These are phyloP conservation scores for Bombus breviceps DNA, from an alignment of 1,140 invertebrate species.

Conservation along the genomic window DNA sequence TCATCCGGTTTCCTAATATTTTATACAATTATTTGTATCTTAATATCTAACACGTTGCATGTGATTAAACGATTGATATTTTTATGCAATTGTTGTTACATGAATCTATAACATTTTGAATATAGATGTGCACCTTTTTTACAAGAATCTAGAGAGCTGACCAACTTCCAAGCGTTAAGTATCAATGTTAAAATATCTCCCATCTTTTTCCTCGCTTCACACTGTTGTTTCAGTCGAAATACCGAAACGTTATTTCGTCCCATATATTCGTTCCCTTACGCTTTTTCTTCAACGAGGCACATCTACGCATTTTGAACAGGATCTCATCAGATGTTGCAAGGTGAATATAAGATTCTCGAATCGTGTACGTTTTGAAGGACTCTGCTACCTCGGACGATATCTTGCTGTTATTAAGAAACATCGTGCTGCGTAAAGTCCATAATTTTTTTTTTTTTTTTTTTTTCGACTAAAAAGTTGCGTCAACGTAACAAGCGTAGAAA, in stretches of 20 bases:
- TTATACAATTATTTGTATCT: too few relatives aligned
- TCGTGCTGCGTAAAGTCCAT: rapidly evolving
- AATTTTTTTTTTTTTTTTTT: too few relatives aligned
- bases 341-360: constrained; percentile 47
- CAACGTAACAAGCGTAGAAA: neutral
- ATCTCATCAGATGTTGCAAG: constrained; percentile 71
- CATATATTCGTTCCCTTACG: neutral
- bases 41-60: too few relatives aligned
- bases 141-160: neutral
- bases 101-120: too few relatives aligned
- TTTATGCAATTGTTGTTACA: too few relatives aligned
- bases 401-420: too few relatives aligned
- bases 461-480: neutral
- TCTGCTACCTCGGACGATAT: neutral
- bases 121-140: too few relatives aligned
- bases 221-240: neutral
- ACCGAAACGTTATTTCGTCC: neutral
- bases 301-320: constrained; percentile 76
- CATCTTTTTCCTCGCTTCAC: too few relatives aligned
- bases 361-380: constrained; percentile 4
- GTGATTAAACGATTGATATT: too few relatives aligned
- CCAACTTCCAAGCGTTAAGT: neutral
- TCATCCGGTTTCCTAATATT: too few relatives aligned
- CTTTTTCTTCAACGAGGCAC: constrained; percentile 55
- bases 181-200: neutral